Evolutionary conservation across 1,140 invertebrate genomes (phyloP).

Genomic region (Platyscapa corneri): DNA sequence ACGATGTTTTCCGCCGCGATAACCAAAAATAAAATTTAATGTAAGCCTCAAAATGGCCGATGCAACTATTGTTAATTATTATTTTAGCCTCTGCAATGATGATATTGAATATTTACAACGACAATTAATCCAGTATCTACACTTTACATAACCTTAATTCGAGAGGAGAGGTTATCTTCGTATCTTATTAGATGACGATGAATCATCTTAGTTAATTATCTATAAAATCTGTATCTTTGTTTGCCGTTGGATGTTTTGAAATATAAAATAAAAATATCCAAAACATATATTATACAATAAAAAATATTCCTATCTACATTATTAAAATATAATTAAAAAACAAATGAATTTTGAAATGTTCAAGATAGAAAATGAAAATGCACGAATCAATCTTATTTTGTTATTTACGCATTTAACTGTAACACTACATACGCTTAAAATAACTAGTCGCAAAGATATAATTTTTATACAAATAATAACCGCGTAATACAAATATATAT

Average conservation of each 20-base stretch:
- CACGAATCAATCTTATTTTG: not conserved
- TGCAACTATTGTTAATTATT: not conserved
- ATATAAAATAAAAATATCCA: slow-evolving; percentile 34
- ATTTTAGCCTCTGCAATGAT: not conserved
- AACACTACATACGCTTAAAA: not conserved
- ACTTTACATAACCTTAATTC: slow-evolving; percentile 51
- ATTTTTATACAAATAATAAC: not conserved
- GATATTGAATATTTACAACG: slow-evolving; percentile 38
- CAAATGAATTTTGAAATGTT: not conserved
- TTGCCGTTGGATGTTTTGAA: slow-evolving; percentile 42
- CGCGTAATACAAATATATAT: no score
- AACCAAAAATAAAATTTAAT: not conserved
- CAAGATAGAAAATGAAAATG: not conserved
- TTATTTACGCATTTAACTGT: not conserved
- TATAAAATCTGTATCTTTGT: slow-evolving; percentile 39
- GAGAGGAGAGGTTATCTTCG: slow-evolving; percentile 40
- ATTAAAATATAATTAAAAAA: not conserved
- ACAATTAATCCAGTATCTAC: slow-evolving; percentile 22
- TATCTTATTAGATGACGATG: not conserved
- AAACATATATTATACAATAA: not conserved
- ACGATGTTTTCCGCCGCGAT: not conserved
- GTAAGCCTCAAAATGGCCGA: not conserved
- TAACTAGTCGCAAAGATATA: not conserved
- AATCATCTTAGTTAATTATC: slow-evolving; percentile 27
- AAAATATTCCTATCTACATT: slow-evolving; percentile 17